Evolutionary conservation across 2,888 invertebrate genomes (phyloP).

Genomic region (Monoplex corrugatus): DNA sequence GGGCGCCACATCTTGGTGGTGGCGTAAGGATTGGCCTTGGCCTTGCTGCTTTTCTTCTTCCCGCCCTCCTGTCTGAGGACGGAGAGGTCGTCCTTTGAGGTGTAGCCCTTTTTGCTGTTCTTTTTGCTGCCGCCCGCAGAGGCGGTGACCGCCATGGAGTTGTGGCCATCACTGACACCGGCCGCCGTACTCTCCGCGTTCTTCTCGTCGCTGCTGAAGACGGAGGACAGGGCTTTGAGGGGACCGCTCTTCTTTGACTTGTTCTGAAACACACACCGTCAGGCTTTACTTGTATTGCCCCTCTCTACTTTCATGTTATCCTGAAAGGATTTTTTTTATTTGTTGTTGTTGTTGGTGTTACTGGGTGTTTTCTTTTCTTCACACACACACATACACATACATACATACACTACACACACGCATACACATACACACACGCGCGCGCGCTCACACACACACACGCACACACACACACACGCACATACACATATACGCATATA

Average conservation of each 20-base stretch:
- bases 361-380: no score
- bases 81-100: slow-evolving; percentile 65
- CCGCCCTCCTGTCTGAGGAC: slow-evolving; percentile 50
- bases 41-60: slow-evolving; percentile 54
- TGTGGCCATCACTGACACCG: not conserved
- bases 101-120: slow-evolving; percentile 29
- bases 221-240: slow-evolving; percentile 73
- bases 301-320: no score
- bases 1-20: slow-evolving; percentile 76
- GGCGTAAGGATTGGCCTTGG: slow-evolving; percentile 70
- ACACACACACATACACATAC: slow-evolving; percentile 31
- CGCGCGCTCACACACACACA: not conserved
- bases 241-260: slow-evolving; percentile 71
- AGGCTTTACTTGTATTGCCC: no score
- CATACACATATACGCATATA: not conserved
- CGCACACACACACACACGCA: not conserved
- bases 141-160: not conserved
- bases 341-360: no score
- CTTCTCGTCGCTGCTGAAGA: slow-evolving; percentile 56
- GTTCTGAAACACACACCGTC: slow-evolving; percentile 61
- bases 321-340: no score
- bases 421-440: not conserved
- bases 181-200: not conserved
- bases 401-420: not conserved
- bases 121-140: not conserved